Percentiles rank a stretch among this genome's conserved stretches.
Evolutionary conservation across 2,797 vertebrate genomes (phyloP).

Genomic region (Parambassis ranga): DNA sequence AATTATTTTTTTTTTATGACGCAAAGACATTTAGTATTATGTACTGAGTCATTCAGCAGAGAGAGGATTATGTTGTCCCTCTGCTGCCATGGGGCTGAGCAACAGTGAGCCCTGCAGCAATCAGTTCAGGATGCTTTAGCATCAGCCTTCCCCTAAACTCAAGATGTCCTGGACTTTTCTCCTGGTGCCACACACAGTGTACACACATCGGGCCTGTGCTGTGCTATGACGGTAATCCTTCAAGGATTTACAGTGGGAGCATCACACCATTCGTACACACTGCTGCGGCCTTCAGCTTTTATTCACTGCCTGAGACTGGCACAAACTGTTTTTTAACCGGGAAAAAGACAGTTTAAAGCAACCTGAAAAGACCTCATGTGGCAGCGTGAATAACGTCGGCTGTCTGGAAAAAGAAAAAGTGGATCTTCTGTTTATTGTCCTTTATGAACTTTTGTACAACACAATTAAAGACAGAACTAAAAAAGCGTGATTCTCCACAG

Average conservation of each 20-base stretch:
- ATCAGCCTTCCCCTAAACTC: constrained; percentile 27
- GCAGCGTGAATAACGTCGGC: neutral
- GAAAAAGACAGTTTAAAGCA: neutral
- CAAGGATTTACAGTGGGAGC: constrained; percentile 4
- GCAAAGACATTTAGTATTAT: constrained; percentile 60
- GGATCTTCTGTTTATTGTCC: neutral
- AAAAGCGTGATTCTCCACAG: neutral
- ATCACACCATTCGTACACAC: neutral
- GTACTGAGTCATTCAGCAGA: constrained; percentile 60
- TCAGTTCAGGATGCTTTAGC: constrained; percentile 53
- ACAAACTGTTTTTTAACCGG: neutral
- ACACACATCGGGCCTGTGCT: constrained; percentile 11
- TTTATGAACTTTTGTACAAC: neutral
- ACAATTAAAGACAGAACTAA: neutral
- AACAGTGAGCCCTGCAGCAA: constrained; percentile 48
- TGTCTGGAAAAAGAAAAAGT: neutral
- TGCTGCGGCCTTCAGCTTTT: neutral
- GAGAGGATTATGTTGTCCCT: constrained; percentile 62
- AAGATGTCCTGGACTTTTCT: constrained; percentile 26
- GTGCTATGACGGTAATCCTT: constrained; percentile 16
- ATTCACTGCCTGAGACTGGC: neutral
- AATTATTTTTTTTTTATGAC: constrained; percentile 70
- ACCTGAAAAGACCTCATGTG: neutral
- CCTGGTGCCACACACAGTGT: constrained; percentile 16
- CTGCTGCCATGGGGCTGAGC: constrained; percentile 32